These are phyloP conservation scores for Acropternis orthonyx DNA, from an alignment of 2,797 vertebrate species.

Conservation along the genomic window DNA sequence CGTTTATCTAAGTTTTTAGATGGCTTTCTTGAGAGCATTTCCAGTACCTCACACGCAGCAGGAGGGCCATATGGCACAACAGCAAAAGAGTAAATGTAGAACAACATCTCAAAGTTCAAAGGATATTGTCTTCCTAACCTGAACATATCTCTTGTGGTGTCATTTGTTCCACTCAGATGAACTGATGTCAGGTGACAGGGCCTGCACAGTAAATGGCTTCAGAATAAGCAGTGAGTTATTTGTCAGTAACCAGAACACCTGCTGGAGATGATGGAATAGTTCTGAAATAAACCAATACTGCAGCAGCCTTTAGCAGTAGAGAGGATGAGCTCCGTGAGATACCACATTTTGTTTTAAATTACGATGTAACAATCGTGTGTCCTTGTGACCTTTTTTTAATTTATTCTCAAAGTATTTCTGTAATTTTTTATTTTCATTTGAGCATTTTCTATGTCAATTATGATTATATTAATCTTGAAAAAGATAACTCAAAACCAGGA, in stretches of 20 bases:
- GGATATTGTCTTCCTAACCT: neutral
- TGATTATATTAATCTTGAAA: neutral
- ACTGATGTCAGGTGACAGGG: neutral
- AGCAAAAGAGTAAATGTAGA: neutral
- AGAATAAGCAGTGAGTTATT: constrained; percentile 17
- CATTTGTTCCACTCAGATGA: neutral
- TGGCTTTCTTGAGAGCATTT: neutral
- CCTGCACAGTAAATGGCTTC: neutral
- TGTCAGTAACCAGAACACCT: constrained; percentile 1
- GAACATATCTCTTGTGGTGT: neutral
- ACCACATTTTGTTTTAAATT: neutral
- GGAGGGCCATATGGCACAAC: neutral
- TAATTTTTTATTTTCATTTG: neutral
- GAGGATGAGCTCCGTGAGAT: neutral
- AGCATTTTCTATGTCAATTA: neutral
- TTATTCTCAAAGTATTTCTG: neutral
- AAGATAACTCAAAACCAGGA: neutral
- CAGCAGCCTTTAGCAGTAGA: neutral
- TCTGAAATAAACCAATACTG: constrained; percentile 6
- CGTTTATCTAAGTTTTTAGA: neutral
- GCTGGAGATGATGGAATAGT: constrained; percentile 13
- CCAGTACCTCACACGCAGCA: neutral
- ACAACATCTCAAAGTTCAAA: neutral
- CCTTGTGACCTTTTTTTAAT: neutral
- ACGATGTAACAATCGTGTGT: neutral